These are phyloP conservation scores for Nematolebias whitei DNA, from an alignment of 2,113 vertebrate genomes.

Conservation along the genomic window DNA sequence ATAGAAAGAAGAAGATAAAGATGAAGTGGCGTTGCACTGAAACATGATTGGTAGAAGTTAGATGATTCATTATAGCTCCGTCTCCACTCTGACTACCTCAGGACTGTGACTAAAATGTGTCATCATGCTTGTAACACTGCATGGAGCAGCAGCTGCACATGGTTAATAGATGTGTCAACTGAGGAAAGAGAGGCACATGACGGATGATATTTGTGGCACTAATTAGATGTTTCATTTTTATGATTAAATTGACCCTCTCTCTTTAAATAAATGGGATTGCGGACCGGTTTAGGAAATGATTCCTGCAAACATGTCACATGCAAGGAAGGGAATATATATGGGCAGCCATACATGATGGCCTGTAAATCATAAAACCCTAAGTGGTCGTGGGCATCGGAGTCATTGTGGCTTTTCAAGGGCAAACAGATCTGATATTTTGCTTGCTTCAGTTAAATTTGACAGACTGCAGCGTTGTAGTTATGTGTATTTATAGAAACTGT, in stretches of 20 bases:
- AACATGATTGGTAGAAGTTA: slow-evolving; percentile 3
- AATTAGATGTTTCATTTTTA: slow-evolving; percentile 24
- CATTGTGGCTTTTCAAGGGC: slow-evolving; percentile 58
- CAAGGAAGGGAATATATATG: slow-evolving; percentile 43
- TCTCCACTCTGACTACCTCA: background rate
- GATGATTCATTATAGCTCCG: slow-evolving; percentile 7
- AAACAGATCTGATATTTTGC: slow-evolving; percentile 50
- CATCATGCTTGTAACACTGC: slow-evolving; percentile 28
- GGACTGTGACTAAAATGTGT: slow-evolving; percentile 23
- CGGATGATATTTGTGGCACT: slow-evolving; percentile 31
- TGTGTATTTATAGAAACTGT: slow-evolving; percentile 35
- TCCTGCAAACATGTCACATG: slow-evolving; percentile 24
- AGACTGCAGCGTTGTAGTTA: slow-evolving; percentile 25
- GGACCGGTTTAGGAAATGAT: slow-evolving; percentile 9
- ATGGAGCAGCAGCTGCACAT: slow-evolving; percentile 26
- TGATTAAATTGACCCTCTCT: background rate
- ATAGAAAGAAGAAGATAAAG: background rate
- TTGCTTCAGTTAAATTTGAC: slow-evolving; percentile 40
- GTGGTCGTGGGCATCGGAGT: slow-evolving; percentile 60
- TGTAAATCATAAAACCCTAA: slow-evolving; percentile 67
- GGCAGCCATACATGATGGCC: slow-evolving; percentile 58
- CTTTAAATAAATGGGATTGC: slow-evolving; percentile 2
- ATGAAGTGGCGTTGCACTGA: background rate
- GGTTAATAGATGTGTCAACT: slow-evolving; percentile 31
- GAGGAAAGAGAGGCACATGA: slow-evolving; percentile 6